Conservation (phyloP, 2,888 invertebrate species). For the Gisinianus flammeolus region DNA sequence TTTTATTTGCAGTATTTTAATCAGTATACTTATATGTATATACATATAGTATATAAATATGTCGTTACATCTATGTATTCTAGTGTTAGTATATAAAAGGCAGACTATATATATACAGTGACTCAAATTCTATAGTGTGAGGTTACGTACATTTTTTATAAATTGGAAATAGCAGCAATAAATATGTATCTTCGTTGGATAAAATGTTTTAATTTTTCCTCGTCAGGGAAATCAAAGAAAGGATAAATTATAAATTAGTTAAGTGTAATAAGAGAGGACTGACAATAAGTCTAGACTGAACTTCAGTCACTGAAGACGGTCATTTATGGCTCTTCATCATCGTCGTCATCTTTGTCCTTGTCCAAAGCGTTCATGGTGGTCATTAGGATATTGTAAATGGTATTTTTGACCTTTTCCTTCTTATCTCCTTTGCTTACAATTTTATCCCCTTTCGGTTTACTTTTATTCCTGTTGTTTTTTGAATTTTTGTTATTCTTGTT, state of each 20-base stretch:
- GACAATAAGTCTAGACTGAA: background rate
- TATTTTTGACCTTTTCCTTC: slow-evolving; percentile 32
- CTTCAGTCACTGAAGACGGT: background rate
- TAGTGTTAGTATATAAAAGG: no score
- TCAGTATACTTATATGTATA: no score
- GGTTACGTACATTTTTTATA: no score
- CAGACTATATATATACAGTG: no score
- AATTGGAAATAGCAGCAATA: no score
- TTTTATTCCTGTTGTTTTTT: background rate
- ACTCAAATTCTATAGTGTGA: no score
- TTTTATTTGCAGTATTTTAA: no score
- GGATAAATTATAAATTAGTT: background rate
- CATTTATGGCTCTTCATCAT: background rate
- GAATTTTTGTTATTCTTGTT: background rate
- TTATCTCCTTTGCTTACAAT: slow-evolving; percentile 6
- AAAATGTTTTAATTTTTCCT: no score
- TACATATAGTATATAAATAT: no score
- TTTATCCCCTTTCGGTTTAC: background rate
- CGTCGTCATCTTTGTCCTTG: slow-evolving; percentile 13
- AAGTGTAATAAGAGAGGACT: background rate
- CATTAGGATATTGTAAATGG: slow-evolving; percentile 29
- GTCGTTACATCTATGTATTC: no score
- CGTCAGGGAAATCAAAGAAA: no score
- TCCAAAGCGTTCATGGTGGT: slow-evolving; percentile 36
- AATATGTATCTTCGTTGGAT: no score